Evolutionary conservation across 2,797 vertebrate genomes (phyloP).

Genomic region (Tokudaia muenninki): DNA sequence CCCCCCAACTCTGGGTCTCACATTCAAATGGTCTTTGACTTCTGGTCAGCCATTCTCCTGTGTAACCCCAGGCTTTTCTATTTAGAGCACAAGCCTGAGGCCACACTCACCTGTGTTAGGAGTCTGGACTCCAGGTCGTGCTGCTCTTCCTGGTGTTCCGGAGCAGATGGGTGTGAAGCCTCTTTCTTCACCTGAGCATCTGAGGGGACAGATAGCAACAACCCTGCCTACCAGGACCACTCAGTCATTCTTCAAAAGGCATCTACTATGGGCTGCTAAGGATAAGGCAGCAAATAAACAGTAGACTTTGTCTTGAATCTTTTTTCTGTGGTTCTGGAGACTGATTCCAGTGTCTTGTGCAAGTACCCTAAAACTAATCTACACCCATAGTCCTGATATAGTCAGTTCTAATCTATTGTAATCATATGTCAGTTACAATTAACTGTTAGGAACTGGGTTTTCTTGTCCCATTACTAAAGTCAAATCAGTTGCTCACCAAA

Average conservation of each 20-base stretch:
- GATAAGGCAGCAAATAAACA: not conserved
- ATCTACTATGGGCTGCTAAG: not conserved
- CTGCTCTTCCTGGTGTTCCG: not conserved
- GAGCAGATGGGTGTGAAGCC: not conserved
- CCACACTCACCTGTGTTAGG: not conserved
- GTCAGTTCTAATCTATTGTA: not conserved
- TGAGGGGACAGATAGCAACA: not conserved
- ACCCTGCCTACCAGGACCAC: not conserved
- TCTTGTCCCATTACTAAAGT: slow-evolving; percentile 35
- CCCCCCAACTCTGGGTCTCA: not conserved
- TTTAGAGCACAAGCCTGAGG: not conserved
- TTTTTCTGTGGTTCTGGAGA: not conserved
- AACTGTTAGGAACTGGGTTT: not conserved
- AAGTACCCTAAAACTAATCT: not conserved
- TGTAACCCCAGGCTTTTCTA: not conserved
- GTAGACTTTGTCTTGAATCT: not conserved
- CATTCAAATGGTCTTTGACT: not conserved
- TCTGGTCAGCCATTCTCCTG: not conserved
- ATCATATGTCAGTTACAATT: not conserved
- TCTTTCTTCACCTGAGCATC: not conserved
- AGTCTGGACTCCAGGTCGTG: not conserved
- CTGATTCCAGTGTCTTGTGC: not conserved
- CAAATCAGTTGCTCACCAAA: not conserved
- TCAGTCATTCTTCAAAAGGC: not conserved
- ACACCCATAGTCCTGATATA: not conserved